phyloP scores from a whole-genome alignment of 2,888 invertebrate genomes.

The Sinotaia quadrata region DNA sequence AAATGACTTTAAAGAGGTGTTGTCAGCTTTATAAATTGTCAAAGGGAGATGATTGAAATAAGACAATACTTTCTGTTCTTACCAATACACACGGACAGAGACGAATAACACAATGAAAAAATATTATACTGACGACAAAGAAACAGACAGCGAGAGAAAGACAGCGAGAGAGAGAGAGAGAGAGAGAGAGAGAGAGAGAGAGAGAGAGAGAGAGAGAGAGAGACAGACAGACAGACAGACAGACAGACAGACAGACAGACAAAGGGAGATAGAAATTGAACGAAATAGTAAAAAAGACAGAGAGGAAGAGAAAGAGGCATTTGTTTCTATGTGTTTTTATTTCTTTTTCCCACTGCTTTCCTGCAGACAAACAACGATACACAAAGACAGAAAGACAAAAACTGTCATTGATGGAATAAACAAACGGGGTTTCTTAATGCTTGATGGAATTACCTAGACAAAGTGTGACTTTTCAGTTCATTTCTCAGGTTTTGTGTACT shows the following conservation, averaged over 20 bases:
- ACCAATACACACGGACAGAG: too few species aligned
- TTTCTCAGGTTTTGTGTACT: too few species aligned
- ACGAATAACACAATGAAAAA: too few species aligned
- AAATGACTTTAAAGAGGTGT: too few species aligned
- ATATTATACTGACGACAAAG: background rate
- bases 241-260: background rate
- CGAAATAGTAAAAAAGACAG: background rate
- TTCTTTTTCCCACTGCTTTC: background rate
- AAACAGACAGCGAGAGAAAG: background rate
- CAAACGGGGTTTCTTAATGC: background rate
- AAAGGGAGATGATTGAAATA: too few species aligned
- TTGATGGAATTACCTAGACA: background rate
- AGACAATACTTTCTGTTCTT: too few species aligned
- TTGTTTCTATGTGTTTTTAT: background rate
- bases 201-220: constrained; percentile 19
- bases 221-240: background rate
- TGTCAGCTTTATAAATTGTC: too few species aligned
- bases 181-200: constrained; percentile 19
- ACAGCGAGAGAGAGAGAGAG: background rate
- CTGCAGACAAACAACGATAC: background rate
- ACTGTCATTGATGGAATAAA: background rate
- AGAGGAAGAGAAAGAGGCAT: background rate
- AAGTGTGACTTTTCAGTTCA: too few species aligned
- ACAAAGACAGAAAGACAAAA: too few species aligned
- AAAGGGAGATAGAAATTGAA: background rate